phyloP scores from a whole-genome alignment of 2,113 vertebrate genomes.

The Corythoichthys haematopterus region DNA sequence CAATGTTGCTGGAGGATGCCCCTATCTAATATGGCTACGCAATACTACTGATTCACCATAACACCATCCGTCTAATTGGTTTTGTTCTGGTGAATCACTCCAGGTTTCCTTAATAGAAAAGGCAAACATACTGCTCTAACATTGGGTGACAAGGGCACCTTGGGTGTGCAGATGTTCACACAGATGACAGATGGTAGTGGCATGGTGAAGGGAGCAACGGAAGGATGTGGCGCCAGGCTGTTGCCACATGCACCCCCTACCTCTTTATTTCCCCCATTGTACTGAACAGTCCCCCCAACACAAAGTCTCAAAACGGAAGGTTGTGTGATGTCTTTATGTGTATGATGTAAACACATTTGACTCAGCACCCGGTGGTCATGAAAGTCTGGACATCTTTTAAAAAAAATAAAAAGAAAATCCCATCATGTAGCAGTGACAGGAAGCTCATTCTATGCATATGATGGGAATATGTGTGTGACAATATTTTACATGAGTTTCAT shows the following conservation, averaged over 20 bases:
- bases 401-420: background rate
- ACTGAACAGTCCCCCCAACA: constrained; percentile 41
- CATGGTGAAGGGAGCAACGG: constrained; percentile 68
- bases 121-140: constrained; percentile 70
- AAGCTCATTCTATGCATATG: background rate
- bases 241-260: constrained; percentile 60
- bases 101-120: constrained; percentile 71
- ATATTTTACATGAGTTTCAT: too few relatives aligned
- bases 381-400: background rate
- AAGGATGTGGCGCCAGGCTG: constrained; percentile 67
- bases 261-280: constrained; percentile 34
- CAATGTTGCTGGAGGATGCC: constrained; percentile 51
- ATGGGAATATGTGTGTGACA: background rate
- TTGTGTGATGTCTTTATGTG: constrained; percentile 6
- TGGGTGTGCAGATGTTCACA: constrained; percentile 80
- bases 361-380: constrained; percentile 32
- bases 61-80: constrained; percentile 47
- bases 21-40: constrained; percentile 45
- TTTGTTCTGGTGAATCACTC: constrained; percentile 62
- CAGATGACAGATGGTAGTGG: constrained; percentile 78
- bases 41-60: constrained; percentile 56
- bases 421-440: background rate
- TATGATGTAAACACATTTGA: constrained; percentile 21
- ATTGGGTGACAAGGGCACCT: constrained; percentile 80
- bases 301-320: constrained; percentile 30